phyloP scores from a whole-genome alignment of 2,888 invertebrate genomes.

The Hirtodrosophila trivittata region DNA sequence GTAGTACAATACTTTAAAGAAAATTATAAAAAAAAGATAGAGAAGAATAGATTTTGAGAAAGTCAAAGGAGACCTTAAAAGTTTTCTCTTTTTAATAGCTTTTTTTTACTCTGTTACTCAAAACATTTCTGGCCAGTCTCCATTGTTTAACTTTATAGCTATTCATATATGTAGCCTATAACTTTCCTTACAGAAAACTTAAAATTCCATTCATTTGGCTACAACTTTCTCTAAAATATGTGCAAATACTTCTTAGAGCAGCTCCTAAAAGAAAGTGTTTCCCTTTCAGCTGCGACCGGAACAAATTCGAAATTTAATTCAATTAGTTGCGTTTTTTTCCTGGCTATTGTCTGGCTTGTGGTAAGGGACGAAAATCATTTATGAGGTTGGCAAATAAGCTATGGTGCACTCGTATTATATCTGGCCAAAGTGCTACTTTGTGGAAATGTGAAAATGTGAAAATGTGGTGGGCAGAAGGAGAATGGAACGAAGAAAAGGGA shows the following conservation, averaged over 20 bases:
- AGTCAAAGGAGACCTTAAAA: too few species aligned
- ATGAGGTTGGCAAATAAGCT: conserved; percentile 46
- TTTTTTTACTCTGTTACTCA: too few species aligned
- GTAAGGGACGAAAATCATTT: conserved; percentile 11
- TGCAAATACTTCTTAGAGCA: conserved; percentile 19
- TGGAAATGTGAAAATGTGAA: conserved; percentile 15
- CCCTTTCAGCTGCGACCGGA: conserved; percentile 29
- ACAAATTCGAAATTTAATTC: conserved; percentile 66
- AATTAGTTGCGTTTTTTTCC: conserved; percentile 52
- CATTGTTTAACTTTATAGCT: too few species aligned
- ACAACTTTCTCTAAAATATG: conserved; percentile 2
- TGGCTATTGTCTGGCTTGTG: conserved; percentile 9
- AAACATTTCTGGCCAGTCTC: too few species aligned
- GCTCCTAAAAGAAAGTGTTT: not conserved
- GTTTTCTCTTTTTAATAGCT: too few species aligned
- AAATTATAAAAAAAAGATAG: too few species aligned
- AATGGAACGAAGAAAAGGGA: conserved; percentile 22
- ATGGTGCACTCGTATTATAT: conserved; percentile 45
- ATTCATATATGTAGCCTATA: too few species aligned
- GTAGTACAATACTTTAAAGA: too few species aligned
- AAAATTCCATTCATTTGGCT: too few species aligned
- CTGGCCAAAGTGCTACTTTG: conserved; percentile 41
- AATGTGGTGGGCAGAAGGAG: not conserved
- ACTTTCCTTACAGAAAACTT: too few species aligned
- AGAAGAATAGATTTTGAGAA: too few species aligned